phyloP scores from a whole-genome alignment of 2,797 vertebrate species.

The Arnoldichthys spilopterus region DNA sequence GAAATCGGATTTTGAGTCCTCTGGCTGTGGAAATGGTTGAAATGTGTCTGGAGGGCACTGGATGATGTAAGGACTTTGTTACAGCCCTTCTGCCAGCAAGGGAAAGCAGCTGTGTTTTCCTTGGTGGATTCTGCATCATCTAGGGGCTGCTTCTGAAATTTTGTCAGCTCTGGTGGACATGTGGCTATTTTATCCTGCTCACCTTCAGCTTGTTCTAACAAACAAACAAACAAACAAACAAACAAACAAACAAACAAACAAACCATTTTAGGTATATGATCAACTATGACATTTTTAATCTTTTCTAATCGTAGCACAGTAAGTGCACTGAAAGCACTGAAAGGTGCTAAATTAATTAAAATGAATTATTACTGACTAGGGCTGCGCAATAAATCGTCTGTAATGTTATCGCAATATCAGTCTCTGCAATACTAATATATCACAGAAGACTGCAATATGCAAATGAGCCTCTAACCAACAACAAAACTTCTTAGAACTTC shows the following conservation, averaged over 20 bases:
- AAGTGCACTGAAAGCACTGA: neutral
- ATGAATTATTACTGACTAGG: no score
- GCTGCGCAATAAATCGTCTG: no score
- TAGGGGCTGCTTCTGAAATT: constrained; percentile 79
- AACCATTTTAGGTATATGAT: neutral
- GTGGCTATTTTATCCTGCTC: constrained; percentile 82
- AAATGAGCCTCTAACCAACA: no score
- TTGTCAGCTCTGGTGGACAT: constrained; percentile 81
- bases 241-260: neutral
- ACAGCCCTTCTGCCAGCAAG: constrained; percentile 94
- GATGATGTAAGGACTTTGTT: constrained; percentile 93
- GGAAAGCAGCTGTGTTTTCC: constrained; percentile 88
- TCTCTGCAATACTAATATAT: no score
- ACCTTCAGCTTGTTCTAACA: constrained; percentile 77
- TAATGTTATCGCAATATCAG: no score
- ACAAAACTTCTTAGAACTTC: no score
- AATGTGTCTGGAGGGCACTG: constrained; percentile 88
- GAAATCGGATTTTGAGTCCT: constrained; percentile 87
- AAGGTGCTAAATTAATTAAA: no score
- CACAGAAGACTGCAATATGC: no score
- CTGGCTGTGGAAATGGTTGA: constrained; percentile 85
- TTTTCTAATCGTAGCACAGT: neutral
- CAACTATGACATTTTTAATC: neutral
- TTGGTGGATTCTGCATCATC: constrained; percentile 76
- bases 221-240: neutral